Evolutionary conservation across 2,888 invertebrate species (phyloP), one percentile per base, ranked within the genome.

Genomic region (Colostygia pectinataria): DNA sequence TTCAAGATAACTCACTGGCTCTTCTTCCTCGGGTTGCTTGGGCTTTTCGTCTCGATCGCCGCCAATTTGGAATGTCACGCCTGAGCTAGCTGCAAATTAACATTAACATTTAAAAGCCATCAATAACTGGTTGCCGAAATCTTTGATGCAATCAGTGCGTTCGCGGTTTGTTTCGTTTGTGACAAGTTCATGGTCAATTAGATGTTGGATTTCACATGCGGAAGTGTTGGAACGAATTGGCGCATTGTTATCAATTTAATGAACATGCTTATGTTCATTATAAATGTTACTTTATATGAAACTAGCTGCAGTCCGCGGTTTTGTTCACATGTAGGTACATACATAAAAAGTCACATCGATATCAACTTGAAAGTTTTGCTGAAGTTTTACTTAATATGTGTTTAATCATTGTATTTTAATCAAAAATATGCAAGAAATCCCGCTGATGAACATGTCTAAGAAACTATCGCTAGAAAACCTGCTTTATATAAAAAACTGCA

Each of bases 51-150:
- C 90, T 66, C 85, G 86, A 66, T 92, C 92, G 44, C 92, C 92
- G 40, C 94, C 94, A 61, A 94, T 93, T 77, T 94, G 94, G 80
- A 94, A 94, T 68, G 93, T 94, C 31, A 94, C 94, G 14, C 91
- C 91, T 56, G 91, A 91, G 66, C 90, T 89, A 36, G 90, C 90
- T 90, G 77, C 15, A 82, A 83, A 55, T 7, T 18, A 34, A 31
- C 10, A 38, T 12, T 23, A 27, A 15, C 34, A 40, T 40, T 4
- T 2, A n/a, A n/a, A 10, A 18, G 15, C 27, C 34, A 41, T 13
- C 14, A n/a, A 18, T 37, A 48, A 20, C 25, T 18, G 14, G 32
- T 32, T 37, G 7, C n/a, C 6, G 27, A 28, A 27, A 3, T 13
- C 18, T 18, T 8, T 18, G 18, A 36, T 47, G 1, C 34, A 15